Base-by-base conservation (phyloP, 1,140 invertebrate genomes). In the Halictus rubicundus region DNA sequence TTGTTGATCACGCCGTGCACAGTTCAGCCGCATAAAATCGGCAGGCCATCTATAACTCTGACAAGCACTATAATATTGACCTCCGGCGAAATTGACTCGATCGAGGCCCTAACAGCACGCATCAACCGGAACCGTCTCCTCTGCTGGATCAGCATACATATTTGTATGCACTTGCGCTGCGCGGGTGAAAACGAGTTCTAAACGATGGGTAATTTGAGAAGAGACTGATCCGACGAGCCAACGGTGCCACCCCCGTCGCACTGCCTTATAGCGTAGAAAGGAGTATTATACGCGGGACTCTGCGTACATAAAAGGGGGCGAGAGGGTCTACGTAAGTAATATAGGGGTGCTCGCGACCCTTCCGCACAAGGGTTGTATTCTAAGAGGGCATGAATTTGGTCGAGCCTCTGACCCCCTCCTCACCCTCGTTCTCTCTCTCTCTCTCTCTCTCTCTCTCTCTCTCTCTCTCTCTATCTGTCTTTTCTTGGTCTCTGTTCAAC, bases 201-300 rank as follows among this genome's bases (percentile, higher is more conserved):
- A 93, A 92, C 88, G 91, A 90, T 85, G 88, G 90, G 90, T 91
- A 92, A 93, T 92, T 92, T 91, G 88, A 90, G 88, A 85, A 81
- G 80, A 64, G 75, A 83, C 71, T 65, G 78, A 81, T 81, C 84
- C 82, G 68, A 39, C 79, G 64, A 75, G 54, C 77, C 86, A 84
- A 57, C 60, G 52, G 74, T 54, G 66, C 85, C 81, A 85, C 85
- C 85, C 80, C 83, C 82, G 83, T 81, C 82, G 75, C 57, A 74
- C 76, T 76, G 69, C 68, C 78, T 78, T 69, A 69, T 80, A 64
- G 63, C 60, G 60, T 37, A 79, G 65, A 82, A 65, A 71, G 81
- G 83, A 83, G 82, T 85, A 90, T 89, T 89, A 90, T 83, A 89
- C 84, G 81, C 83, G 81, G 76, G 80, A 64, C 46, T 86, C 80